A percentile compares a stretch with the other conserved stretches of the same genome.
These are phyloP conservation scores for Labia minor DNA, from an alignment of 2,888 invertebrate genomes.

Conservation along the genomic window DNA sequence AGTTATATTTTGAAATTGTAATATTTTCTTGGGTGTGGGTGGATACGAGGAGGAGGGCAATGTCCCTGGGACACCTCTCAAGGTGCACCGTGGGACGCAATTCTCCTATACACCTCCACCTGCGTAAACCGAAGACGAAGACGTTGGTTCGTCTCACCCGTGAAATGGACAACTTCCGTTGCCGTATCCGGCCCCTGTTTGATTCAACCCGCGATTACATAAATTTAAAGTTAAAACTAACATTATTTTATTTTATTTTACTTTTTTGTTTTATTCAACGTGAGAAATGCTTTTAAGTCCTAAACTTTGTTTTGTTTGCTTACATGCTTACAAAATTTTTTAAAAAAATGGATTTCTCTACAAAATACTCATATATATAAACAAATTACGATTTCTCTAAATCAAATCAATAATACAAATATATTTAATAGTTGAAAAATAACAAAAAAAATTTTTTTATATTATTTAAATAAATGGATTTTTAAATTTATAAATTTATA, in stretches of 20 bases:
- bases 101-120: not conserved
- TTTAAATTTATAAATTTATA: no score
- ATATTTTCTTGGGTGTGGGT: not conserved
- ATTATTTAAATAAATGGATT: no score
- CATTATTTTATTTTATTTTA: not conserved
- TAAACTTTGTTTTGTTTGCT: no score
- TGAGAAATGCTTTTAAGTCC: not conserved
- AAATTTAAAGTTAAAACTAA: not conserved
- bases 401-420: no score
- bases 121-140: not conserved
- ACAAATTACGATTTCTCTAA: no score
- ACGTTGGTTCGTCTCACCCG: not conserved
- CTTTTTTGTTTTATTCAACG: not conserved
- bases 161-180: slow-evolving; percentile 1
- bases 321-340: no score
- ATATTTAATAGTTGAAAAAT: no score
- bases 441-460: no score
- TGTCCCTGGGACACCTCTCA: not conserved
- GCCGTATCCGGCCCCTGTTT: not conserved
- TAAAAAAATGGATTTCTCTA: no score
- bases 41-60: not conserved
- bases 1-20: no score
- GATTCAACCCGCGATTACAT: not conserved
- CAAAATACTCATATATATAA: no score
- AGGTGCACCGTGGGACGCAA: not conserved